Evolutionary conservation across 2,888 invertebrate genomes (phyloP).

Genomic region (Pandemis corylana): DNA sequence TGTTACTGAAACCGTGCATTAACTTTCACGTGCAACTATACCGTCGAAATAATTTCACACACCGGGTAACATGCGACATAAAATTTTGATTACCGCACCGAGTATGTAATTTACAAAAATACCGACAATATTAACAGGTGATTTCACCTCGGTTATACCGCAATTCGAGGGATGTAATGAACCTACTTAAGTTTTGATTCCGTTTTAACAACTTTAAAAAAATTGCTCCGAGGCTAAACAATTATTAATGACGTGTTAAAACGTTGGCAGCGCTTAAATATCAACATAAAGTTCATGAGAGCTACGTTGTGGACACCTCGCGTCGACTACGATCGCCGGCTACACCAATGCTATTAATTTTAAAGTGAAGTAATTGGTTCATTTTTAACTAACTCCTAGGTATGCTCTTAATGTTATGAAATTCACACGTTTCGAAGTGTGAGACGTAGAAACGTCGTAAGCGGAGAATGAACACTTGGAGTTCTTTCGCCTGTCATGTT

Average conservation of each 20-base stretch:
- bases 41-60: conserved; percentile 55
- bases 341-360: conserved; percentile 44
- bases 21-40: conserved; percentile 52
- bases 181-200: conserved; percentile 20
- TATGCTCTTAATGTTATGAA: conserved; percentile 61
- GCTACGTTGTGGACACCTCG: conserved; percentile 32
- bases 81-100: conserved; percentile 44
- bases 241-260: conserved; percentile 36
- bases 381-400: conserved; percentile 55
- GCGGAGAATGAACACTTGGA: conserved; percentile 40
- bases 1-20: conserved; percentile 60
- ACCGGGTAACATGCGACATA: conserved; percentile 52
- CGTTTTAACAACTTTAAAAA: conserved; percentile 32
- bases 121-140: conserved; percentile 40
- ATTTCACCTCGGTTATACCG: conserved; percentile 34
- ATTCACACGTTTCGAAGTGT: conserved; percentile 57
- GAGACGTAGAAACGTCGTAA: conserved; percentile 46
- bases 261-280: conserved; percentile 28
- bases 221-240: conserved; percentile 31
- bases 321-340: conserved; percentile 32
- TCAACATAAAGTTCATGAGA: conserved; percentile 37
- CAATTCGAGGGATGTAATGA: conserved; percentile 20
- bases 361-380: conserved; percentile 48
- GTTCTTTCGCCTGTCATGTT: conserved; percentile 45
- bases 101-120: conserved; percentile 40